Conservation (phyloP, 2,888 invertebrate genomes). For the Caenorhabditis becei region DNA sequence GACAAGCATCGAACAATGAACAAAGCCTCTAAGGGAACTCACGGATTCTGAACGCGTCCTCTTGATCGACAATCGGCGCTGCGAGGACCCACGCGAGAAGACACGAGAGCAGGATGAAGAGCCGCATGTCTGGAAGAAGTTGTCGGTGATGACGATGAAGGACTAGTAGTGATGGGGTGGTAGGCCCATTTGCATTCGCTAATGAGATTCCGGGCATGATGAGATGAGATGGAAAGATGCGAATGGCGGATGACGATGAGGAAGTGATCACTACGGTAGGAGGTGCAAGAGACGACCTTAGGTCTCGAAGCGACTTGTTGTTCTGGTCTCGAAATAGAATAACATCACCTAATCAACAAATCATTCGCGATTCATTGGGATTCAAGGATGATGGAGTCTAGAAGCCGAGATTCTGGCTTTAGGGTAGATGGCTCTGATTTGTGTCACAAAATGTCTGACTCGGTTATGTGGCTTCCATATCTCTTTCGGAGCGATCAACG, state of each 20-base stretch:
- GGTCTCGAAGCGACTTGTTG: too few relatives aligned
- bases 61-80: conserved; percentile 55
- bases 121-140: conserved; percentile 56
- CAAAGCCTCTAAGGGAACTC: conserved; percentile 6
- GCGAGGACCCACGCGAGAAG: conserved; percentile 66
- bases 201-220: conserved; percentile 51
- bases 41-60: conserved; percentile 58
- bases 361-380: too few relatives aligned
- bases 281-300: not conserved
- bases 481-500: too few relatives aligned
- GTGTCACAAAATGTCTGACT: too few relatives aligned
- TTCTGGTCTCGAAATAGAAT: too few relatives aligned
- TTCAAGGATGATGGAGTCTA: too few relatives aligned
- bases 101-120: conserved; percentile 60
- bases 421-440: too few relatives aligned
- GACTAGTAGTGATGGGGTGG: not conserved
- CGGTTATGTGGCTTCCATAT: too few relatives aligned
- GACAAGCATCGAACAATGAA: not conserved
- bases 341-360: too few relatives aligned
- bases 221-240: not conserved
- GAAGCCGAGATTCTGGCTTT: too few relatives aligned
- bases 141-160: conserved; percentile 5
- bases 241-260: not conserved
- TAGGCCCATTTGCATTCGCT: conserved; percentile 41
- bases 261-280: conserved; percentile 47